These are phyloP conservation scores for Penaeus indicus DNA, from an alignment of 1,140 invertebrate species.

Conservation along the genomic window DNA sequence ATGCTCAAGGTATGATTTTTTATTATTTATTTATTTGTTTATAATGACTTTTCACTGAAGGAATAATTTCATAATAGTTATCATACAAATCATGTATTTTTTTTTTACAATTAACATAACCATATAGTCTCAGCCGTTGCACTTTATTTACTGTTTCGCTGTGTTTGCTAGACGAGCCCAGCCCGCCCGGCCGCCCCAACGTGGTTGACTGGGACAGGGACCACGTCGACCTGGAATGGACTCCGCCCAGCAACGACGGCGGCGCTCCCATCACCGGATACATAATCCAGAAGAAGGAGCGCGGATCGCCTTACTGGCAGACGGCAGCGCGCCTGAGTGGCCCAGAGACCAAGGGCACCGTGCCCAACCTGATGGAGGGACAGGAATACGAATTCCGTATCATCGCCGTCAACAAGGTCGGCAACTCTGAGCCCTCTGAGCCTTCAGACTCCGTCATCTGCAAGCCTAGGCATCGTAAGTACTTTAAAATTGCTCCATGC, in stretches of 20 bases:
- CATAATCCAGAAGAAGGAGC: constrained; percentile 95
- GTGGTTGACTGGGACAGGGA: constrained; percentile 94
- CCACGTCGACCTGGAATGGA: constrained; percentile 92
- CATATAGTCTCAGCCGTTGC: constrained; percentile 6
- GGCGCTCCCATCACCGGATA: constrained; percentile 94
- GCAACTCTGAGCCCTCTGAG: constrained; percentile 90
- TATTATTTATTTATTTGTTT: background rate
- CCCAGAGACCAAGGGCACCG: constrained; percentile 81
- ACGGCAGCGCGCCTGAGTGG: constrained; percentile 89
- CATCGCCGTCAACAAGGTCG: constrained; percentile 94
- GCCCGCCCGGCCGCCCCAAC: constrained; percentile 89
- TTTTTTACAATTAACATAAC: no score
- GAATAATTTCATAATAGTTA: no score
- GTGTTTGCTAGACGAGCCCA: constrained; percentile 82
- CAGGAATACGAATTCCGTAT: constrained; percentile 98
- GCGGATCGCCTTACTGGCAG: constrained; percentile 89
- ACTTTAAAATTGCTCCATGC: background rate
- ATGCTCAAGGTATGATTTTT: constrained; percentile 80
- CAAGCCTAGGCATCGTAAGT: constrained; percentile 85
- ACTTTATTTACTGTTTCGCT: constrained; percentile 4
- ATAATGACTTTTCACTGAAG: no score
- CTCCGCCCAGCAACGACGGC: constrained; percentile 85
- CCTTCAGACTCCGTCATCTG: constrained; percentile 89
- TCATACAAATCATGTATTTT: no score
- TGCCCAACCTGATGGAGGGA: constrained; percentile 91